Conservation (phyloP, 1,140 invertebrate species). For the Uloborus diversus region DNA sequence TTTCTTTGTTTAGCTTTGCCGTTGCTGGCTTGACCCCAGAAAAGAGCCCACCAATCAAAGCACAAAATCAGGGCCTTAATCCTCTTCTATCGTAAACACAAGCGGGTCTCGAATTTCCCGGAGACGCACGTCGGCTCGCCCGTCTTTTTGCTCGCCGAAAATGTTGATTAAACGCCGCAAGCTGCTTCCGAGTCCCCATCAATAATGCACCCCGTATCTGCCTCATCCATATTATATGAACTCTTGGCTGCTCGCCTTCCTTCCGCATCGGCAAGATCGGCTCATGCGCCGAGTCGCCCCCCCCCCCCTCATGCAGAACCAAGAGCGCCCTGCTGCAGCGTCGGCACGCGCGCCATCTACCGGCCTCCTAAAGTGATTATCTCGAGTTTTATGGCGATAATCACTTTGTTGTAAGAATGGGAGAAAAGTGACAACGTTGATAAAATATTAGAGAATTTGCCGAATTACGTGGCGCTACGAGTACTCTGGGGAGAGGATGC, state of each 20-base stretch:
- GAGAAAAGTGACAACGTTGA: slow-evolving; percentile 53
- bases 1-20: slow-evolving; percentile 52
- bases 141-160: slow-evolving; percentile 51
- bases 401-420: slow-evolving; percentile 54
- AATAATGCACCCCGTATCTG: slow-evolving; percentile 53
- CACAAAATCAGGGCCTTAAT: slow-evolving; percentile 53
- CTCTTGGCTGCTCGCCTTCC: not conserved
- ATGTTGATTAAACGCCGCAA: slow-evolving; percentile 57
- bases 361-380: slow-evolving; percentile 52
- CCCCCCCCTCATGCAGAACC: not conserved
- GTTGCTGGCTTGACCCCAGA: slow-evolving; percentile 50
- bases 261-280: slow-evolving; percentile 21
- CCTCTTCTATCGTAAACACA: slow-evolving; percentile 55
- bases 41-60: slow-evolving; percentile 49
- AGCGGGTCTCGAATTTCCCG: slow-evolving; percentile 15
- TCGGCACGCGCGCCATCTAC: slow-evolving; percentile 45
- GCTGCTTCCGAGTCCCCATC: slow-evolving; percentile 44
- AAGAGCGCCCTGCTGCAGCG: not conserved
- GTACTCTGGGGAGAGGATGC: slow-evolving; percentile 27
- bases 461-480: slow-evolving; percentile 43
- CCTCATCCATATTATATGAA: slow-evolving; percentile 52
- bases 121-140: slow-evolving; percentile 44
- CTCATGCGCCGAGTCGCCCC: slow-evolving; percentile 2
- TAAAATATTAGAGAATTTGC: slow-evolving; percentile 55
- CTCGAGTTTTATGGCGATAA: slow-evolving; percentile 54